phyloP scores from a whole-genome alignment of 2,797 vertebrate genomes.

The Acomys russatus region DNA sequence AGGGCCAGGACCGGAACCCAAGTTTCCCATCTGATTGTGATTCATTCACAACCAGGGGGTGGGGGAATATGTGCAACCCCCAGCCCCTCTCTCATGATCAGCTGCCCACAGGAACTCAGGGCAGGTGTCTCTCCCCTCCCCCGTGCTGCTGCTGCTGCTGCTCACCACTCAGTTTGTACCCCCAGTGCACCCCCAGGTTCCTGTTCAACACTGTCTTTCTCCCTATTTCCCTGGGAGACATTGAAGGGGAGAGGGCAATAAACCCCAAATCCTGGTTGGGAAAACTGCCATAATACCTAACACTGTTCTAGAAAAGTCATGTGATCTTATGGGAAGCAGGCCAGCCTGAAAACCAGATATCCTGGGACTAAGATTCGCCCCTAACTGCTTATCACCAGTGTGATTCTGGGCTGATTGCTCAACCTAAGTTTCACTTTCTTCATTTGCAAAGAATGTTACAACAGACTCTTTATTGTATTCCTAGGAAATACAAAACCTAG shows the following conservation, averaged over 20 bases:
- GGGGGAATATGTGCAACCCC: rapidly evolving
- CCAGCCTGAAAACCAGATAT: slow-evolving; percentile 1
- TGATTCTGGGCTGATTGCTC: neutral
- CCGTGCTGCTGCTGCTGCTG: too few relatives aligned
- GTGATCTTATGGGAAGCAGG: neutral
- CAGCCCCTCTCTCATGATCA: neutral
- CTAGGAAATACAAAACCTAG: neutral
- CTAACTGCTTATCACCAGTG: neutral
- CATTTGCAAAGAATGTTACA: neutral
- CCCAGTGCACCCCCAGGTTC: rapidly evolving
- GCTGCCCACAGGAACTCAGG: neutral
- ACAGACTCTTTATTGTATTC: neutral
- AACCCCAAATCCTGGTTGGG: neutral
- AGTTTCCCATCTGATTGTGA: neutral
- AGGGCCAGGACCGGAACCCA: neutral
- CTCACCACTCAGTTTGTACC: neutral
- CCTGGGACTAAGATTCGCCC: neutral
- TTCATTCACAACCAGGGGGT: neutral
- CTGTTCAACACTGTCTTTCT: neutral
- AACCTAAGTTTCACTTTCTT: neutral
- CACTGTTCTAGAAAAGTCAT: neutral
- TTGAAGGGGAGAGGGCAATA: neutral
- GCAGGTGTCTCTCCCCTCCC: neutral
- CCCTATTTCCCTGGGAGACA: neutral
- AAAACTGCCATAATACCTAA: neutral